A percentile compares a stretch with the other conserved stretches of the same genome.
Conservation (phyloP, 1,140 invertebrate species). For the Aradophagus sp. region DNA sequence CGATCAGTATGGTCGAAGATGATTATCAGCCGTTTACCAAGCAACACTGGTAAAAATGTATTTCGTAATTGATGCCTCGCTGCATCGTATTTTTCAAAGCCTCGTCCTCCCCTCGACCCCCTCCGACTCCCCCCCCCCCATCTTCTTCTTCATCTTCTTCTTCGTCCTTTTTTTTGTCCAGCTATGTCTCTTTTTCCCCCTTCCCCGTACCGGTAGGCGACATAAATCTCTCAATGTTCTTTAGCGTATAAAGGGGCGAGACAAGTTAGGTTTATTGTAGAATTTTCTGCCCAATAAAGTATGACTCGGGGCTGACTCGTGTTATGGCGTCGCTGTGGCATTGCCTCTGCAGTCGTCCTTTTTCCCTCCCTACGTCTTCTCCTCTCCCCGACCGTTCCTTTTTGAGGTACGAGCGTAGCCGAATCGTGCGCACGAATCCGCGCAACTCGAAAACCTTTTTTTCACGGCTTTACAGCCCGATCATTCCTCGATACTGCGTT, state of each 20-base stretch:
- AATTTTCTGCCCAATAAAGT: slow-evolving; percentile 74
- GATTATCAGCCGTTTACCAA: slow-evolving; percentile 49
- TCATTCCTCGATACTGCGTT: slow-evolving; percentile 46
- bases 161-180: slow-evolving; percentile 22
- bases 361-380: too few relatives aligned
- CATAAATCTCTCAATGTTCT: slow-evolving; percentile 59
- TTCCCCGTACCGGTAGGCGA: slow-evolving; percentile 45
- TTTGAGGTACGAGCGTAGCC: slow-evolving; percentile 41
- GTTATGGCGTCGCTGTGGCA: slow-evolving; percentile 45
- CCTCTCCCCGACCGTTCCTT: too few relatives aligned
- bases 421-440: slow-evolving; percentile 21
- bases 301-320: slow-evolving; percentile 56
- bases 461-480: slow-evolving; percentile 34
- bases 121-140: background rate
- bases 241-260: slow-evolving; percentile 62
- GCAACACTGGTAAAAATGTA: slow-evolving; percentile 45
- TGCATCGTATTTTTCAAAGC: slow-evolving; percentile 50
- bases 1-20: slow-evolving; percentile 35
- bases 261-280: slow-evolving; percentile 68
- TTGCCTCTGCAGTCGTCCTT: slow-evolving; percentile 44
- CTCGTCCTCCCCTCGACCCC: too few relatives aligned
- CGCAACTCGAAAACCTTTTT: slow-evolving; percentile 37
- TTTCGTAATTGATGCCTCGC: slow-evolving; percentile 54
- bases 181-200: slow-evolving; percentile 41
- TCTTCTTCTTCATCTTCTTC: background rate